Base-by-base conservation (phyloP, 1,140 invertebrate genomes). In the Dendrolimus punctatus region DNA sequence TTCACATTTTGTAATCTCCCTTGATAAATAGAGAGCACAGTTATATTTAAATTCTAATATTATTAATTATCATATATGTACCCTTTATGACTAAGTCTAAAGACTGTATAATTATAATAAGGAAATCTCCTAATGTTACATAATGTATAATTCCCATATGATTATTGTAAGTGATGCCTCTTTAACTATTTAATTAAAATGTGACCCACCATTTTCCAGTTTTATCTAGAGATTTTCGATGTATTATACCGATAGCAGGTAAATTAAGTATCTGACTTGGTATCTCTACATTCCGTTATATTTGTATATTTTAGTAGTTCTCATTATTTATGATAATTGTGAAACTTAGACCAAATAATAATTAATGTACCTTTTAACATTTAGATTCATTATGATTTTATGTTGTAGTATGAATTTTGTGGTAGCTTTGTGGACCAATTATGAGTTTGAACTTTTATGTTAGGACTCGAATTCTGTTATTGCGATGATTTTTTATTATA, bases 261-360 rank as follows among this genome's bases (percentile, higher is more conserved):
- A 62, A 69, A 57, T 73, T 69, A 60, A 64, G 55, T 70, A 74
- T 76, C 48, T 65, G 64, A 71, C 64, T 75, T 80, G 75, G 75
- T 85, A 82, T 80, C 62, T 82, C 68, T 80, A 86, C 80, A 86
- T 86, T 86, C 82, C 82, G 82, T 79, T 86, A 66, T 73, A 76
- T 86, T 74, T 82, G 78, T 80, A 80, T 80, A 76, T 65, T 65
- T 75, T 64, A 70, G 67, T 79, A 72, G 74, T 80, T 77, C 73
- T 76, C 71, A 78, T 79, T 78, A 82, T 80, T 85, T 82, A 85
- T 86, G 50, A 83, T 23, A 23, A 77, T 76, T 69, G 74, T 77
- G 80, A 78, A 86, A 86, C 83, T 78, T 86, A 85, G 83, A 86
- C 83, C 83, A 86, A 86, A 86, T 86, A 84, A 86, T 86, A 83